Evolutionary conservation across 2,797 vertebrate species (phyloP).

Genomic region (Jordanella pulchra): DNA sequence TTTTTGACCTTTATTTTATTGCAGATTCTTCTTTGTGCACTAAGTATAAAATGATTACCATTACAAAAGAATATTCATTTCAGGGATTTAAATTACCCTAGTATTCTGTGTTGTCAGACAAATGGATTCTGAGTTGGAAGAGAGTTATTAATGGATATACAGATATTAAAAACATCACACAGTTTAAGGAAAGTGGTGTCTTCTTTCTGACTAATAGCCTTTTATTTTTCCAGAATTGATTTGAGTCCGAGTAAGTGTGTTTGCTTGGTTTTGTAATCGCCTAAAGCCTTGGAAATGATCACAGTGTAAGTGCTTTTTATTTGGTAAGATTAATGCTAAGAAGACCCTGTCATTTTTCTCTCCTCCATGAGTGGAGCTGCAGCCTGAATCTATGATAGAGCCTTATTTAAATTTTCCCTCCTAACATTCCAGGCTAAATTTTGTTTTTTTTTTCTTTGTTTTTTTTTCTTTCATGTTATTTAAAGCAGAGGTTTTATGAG

Average conservation of each 20-base stretch:
- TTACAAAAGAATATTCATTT: constrained; percentile 46
- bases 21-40: constrained; percentile 11
- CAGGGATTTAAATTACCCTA: constrained; percentile 33
- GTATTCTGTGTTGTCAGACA: constrained; percentile 30
- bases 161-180: constrained; percentile 43
- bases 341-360: constrained; percentile 17
- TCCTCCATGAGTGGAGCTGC: background rate
- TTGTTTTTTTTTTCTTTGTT: constrained; percentile 1
- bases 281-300: constrained; percentile 47
- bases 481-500: constrained; percentile 34
- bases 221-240: constrained; percentile 39
- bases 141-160: constrained; percentile 41
- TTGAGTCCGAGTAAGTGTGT: constrained; percentile 28
- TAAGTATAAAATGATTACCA: constrained; percentile 48
- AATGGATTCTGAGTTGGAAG: constrained; percentile 35
- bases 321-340: constrained; percentile 32
- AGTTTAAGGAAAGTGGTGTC: constrained; percentile 32
- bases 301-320: constrained; percentile 47
- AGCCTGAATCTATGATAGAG: constrained; percentile 1
- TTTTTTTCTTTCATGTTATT: constrained; percentile 28
- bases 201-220: constrained; percentile 39
- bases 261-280: constrained; percentile 37
- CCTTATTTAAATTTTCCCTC: background rate
- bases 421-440: constrained; percentile 16
- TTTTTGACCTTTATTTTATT: constrained; percentile 8